Evolutionary conservation across 2,113 vertebrate species (phyloP).

Genomic region (Dicerorhinus sumatrensis): DNA sequence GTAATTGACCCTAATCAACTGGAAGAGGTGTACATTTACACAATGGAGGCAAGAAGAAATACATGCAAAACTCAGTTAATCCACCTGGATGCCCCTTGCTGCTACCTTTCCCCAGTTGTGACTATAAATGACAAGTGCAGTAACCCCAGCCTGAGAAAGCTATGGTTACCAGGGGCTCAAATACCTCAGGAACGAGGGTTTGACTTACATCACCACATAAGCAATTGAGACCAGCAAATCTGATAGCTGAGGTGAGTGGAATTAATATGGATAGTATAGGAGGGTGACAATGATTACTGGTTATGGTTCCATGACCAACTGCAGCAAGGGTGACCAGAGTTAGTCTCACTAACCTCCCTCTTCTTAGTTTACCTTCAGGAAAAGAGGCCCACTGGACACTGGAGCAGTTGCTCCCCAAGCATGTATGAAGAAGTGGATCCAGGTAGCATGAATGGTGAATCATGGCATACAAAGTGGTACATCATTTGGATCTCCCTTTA

Average conservation of each 20-base stretch:
- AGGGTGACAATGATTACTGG: not conserved
- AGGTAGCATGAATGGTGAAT: not conserved
- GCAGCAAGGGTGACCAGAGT: too few relatives aligned
- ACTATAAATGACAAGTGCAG: not conserved
- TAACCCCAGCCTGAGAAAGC: not conserved
- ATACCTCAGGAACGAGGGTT: not conserved
- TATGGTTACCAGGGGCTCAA: not conserved
- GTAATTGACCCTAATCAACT: not conserved
- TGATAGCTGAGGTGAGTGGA: not conserved
- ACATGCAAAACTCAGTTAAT: not conserved
- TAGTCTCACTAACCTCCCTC: too few relatives aligned
- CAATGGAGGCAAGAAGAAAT: not conserved
- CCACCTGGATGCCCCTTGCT: not conserved
- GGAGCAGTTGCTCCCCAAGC: too few relatives aligned
- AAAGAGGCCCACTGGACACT: too few relatives aligned
- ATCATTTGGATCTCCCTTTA: not conserved
- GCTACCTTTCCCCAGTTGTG: not conserved
- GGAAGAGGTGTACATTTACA: not conserved
- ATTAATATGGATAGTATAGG: not conserved
- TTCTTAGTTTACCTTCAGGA: too few relatives aligned
- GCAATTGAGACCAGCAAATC: not conserved
- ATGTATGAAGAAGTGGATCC: too few relatives aligned
- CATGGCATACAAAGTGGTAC: not conserved
- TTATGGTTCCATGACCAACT: too few relatives aligned
- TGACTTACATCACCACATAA: not conserved